Conservation (phyloP, 2,113 vertebrate genomes). For the Syngnathus floridae region DNA sequence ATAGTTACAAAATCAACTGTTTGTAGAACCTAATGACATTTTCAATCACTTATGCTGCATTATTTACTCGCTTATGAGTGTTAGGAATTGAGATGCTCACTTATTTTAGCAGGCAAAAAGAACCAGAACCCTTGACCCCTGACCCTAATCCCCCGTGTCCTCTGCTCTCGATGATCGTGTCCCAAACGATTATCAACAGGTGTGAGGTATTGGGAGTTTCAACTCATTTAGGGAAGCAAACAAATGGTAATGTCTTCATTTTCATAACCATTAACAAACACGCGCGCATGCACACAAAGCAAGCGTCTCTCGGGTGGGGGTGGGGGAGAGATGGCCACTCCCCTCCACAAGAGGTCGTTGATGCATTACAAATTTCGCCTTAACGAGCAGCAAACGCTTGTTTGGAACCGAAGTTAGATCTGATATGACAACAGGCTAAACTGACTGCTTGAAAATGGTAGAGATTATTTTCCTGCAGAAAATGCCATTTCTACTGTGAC, state of each 20-base stretch:
- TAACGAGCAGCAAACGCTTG: not conserved
- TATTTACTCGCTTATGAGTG: too few relatives aligned
- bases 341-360: conserved; percentile 73
- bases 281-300: not conserved
- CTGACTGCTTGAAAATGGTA: too few relatives aligned
- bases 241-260: conserved; percentile 44
- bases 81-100: too few relatives aligned
- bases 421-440: not conserved
- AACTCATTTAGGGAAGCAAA: conserved; percentile 32
- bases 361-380: conserved; percentile 56
- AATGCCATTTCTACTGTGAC: not conserved
- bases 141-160: too few relatives aligned
- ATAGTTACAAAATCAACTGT: not conserved
- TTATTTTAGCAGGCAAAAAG: not conserved
- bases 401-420: not conserved
- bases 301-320: too few relatives aligned
- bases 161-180: conserved; percentile 49
- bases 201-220: conserved; percentile 47
- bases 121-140: not conserved
- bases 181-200: conserved; percentile 57
- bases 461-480: not conserved
- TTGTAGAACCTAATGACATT: not conserved
- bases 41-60: not conserved
- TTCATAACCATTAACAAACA: conserved; percentile 29
- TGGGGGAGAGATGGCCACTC: conserved; percentile 17